phyloP scores from a whole-genome alignment of 2,888 invertebrate genomes.

The Leucozona laternaria region DNA sequence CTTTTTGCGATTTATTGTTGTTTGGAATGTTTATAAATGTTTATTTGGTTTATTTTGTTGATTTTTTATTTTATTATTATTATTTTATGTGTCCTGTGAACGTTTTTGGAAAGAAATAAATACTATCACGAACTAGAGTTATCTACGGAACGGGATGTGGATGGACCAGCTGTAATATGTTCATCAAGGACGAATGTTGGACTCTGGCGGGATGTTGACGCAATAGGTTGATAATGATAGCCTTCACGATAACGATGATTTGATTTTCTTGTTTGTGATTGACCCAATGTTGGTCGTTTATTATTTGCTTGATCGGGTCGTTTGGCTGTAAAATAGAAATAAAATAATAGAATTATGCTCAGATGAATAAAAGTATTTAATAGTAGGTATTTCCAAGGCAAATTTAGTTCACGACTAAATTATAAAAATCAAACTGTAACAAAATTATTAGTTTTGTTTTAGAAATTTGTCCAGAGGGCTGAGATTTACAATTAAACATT shows the following conservation, averaged over 20 bases:
- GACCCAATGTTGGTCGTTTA: slow-evolving; percentile 84
- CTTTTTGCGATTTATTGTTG: slow-evolving; percentile 71
- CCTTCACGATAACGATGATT: slow-evolving; percentile 84
- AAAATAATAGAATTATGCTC: not conserved
- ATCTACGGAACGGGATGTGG: slow-evolving; percentile 84
- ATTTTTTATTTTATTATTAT: slow-evolving; percentile 78
- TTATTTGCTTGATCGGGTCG: slow-evolving; percentile 84
- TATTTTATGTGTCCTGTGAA: slow-evolving; percentile 77
- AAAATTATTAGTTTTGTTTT: too few species aligned
- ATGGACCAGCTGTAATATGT: slow-evolving; percentile 83
- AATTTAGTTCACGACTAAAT: too few species aligned
- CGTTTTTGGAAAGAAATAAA: slow-evolving; percentile 80
- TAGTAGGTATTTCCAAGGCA: too few species aligned
- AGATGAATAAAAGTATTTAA: too few species aligned
- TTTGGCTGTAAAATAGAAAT: slow-evolving; percentile 80
- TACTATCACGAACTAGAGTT: slow-evolving; percentile 84
- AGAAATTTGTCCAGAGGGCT: too few species aligned
- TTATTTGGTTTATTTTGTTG: slow-evolving; percentile 78
- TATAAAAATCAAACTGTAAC: too few species aligned
- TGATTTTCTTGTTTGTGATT: slow-evolving; percentile 83
- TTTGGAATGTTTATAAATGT: slow-evolving; percentile 57
- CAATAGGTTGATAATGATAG: slow-evolving; percentile 84
- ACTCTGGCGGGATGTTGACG: slow-evolving; percentile 85
- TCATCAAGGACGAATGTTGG: slow-evolving; percentile 84
- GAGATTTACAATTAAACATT: too few species aligned